Percentiles rank a stretch among this genome's conserved stretches.
Conservation (phyloP, 64 coral and sea anemone species). For the Catalaphyllia jardinei region DNA sequence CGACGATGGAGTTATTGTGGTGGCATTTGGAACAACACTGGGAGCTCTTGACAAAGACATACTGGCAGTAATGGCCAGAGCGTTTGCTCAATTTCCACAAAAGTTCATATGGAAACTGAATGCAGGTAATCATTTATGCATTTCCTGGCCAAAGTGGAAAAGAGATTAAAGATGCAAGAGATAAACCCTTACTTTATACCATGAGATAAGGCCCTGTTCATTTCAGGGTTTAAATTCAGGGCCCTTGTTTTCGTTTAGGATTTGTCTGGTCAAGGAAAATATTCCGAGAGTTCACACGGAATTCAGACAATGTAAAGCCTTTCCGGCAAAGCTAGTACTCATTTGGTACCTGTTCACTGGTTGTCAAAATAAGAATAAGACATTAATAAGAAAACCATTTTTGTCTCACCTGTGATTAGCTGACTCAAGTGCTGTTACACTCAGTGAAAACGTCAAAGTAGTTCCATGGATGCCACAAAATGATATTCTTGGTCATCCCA, state of each 20-base stretch:
- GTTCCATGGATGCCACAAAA: slow-evolving; percentile 51
- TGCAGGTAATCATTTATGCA: background rate
- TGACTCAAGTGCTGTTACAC: background rate
- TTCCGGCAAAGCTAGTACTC: too few species aligned
- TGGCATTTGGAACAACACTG: slow-evolving; percentile 30
- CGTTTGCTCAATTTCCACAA: slow-evolving; percentile 25
- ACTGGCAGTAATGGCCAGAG: slow-evolving; percentile 2
- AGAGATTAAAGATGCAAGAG: too few species aligned
- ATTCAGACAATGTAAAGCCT: too few species aligned
- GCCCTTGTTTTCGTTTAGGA: too few species aligned
- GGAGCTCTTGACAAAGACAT: background rate
- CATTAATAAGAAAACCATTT: background rate
- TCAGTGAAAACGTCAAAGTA: slow-evolving; percentile 32
- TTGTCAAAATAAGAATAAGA: background rate
- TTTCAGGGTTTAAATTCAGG: too few species aligned
- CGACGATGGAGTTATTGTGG: slow-evolving; percentile 42
- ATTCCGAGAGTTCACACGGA: background rate
- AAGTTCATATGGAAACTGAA: slow-evolving; percentile 12
- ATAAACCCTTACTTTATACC: too few species aligned
- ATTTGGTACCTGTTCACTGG: too few species aligned
- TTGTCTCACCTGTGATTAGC: background rate
- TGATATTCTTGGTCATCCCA: slow-evolving; percentile 39
- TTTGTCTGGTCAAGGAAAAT: too few species aligned
- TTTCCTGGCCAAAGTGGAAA: too few species aligned
- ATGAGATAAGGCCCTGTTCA: too few species aligned